These are phyloP conservation scores for Drosophila greeni DNA, from an alignment of 2,888 invertebrate species.

Conservation along the genomic window DNA sequence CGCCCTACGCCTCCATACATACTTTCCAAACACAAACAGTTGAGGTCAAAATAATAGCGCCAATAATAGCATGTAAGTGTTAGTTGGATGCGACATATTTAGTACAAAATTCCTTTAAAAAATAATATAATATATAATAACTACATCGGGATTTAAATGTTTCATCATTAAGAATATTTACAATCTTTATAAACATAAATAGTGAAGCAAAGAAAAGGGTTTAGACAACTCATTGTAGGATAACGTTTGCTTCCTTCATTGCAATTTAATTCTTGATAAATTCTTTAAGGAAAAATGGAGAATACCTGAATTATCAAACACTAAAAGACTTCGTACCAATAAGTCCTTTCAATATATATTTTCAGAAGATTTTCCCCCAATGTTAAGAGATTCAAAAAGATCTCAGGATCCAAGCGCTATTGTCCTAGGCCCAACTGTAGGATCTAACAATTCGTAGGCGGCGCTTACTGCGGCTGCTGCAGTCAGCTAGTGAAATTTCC, in stretches of 20 bases:
- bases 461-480: slow-evolving; percentile 50
- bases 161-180: neutral
- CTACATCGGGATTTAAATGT: neutral
- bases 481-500: slow-evolving; percentile 73
- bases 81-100: too few species aligned
- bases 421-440: slow-evolving; percentile 1
- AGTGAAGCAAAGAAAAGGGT: too few species aligned
- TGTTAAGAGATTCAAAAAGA: too few species aligned
- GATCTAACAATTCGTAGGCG: slow-evolving; percentile 39
- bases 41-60: neutral
- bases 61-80: neutral
- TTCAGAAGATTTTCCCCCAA: too few species aligned
- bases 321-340: neutral
- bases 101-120: too few species aligned
- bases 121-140: neutral
- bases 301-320: neutral
- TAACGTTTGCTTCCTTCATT: too few species aligned
- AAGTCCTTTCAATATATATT: too few species aligned
- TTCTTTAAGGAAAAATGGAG: too few species aligned
- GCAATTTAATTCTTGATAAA: too few species aligned
- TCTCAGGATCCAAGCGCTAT: neutral
- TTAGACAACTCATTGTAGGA: too few species aligned
- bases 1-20: slow-evolving; percentile 37
- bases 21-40: slow-evolving; percentile 8
- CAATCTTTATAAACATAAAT: neutral